Evolutionary conservation across 2,888 invertebrate genomes (phyloP).

Genomic region (Clistopyga incitator): DNA sequence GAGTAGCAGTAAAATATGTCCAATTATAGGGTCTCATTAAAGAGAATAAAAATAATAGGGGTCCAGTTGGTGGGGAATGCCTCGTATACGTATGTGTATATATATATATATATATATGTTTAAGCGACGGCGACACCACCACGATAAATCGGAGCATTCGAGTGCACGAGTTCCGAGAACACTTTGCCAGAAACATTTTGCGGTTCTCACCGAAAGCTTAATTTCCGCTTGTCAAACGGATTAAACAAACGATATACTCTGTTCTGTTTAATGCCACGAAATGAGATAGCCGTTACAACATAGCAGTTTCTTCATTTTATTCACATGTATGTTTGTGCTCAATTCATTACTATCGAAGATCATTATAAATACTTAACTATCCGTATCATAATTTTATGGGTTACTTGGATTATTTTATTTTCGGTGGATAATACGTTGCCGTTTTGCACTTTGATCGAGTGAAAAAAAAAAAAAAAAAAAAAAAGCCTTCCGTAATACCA

Average conservation of each 20-base stretch:
- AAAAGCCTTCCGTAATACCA: background rate
- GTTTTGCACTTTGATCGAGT: background rate
- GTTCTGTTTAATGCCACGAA: background rate
- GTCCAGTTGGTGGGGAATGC: too few species aligned
- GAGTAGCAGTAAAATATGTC: too few species aligned
- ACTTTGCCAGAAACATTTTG: slow-evolving; percentile 38
- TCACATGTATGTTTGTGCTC: background rate
- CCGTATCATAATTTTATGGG: too few species aligned
- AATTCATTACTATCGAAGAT: background rate
- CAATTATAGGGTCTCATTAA: too few species aligned
- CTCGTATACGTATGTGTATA: background rate
- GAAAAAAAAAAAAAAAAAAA: too few species aligned
- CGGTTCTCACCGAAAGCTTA: slow-evolving; percentile 4
- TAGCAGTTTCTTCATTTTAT: background rate
- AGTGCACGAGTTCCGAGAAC: slow-evolving; percentile 41
- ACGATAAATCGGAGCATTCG: slow-evolving; percentile 55
- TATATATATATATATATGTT: slow-evolving; percentile 5
- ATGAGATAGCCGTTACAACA: background rate
- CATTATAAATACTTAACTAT: background rate
- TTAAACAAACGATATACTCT: slow-evolving; percentile 8
- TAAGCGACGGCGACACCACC: background rate
- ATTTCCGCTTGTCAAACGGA: slow-evolving; percentile 22
- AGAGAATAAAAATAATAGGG: too few species aligned
- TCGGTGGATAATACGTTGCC: background rate
- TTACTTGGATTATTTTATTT: background rate